Base-by-base conservation (phyloP, 2,888 invertebrate species). In the Taenaris catops region DNA sequence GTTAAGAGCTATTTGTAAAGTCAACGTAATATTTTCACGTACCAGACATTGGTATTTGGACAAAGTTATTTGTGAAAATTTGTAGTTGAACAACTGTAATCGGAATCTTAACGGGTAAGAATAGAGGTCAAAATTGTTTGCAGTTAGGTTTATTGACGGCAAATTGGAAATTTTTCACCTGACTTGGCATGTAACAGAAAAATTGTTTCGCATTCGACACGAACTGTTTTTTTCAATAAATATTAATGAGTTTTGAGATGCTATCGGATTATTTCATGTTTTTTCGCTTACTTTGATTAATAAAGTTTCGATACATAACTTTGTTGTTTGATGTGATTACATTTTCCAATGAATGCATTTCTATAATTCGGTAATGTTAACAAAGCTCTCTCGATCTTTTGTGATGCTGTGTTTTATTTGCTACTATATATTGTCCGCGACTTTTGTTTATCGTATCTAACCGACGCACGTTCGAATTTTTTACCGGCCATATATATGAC, bases 211-310 rank as follows among this genome's bases (percentile, higher is more conserved):
- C 61, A 69, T 68, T 68, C 66, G 61, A 60, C 39, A 37, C 51
- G 53, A 39, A 42, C 44, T 44, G 51, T 31, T 56, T 62, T 67
- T 67, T 68, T 62, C 66, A 61, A 71, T 71, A 71, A 69, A 71
- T 69, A 68, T 71, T 68, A 64, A 71, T 67, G 64, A 65, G 63
- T 55, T 57, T 31, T 53, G 44, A 49, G 47, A 38, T 45, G 46
- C 42, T 47, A 56, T 58, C 52, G 55, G 54, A 51, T 54, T 53
- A 54, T 58, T 63, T 59, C 47, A 19, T 44, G 46, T 47, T 40
- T 19, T 52, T 38, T 58, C 55, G 59, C 58, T 55, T 58, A 60
- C 59, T 72, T 72, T 70, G 66, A 75, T 76, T 74, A 74, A 62
- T 49, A 75, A 76, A 76, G 68, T 74, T 75, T 52, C 47, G 38